Evolutionary conservation across 2,797 vertebrate genomes (phyloP).

Genomic region (Etheostoma nigrum): DNA sequence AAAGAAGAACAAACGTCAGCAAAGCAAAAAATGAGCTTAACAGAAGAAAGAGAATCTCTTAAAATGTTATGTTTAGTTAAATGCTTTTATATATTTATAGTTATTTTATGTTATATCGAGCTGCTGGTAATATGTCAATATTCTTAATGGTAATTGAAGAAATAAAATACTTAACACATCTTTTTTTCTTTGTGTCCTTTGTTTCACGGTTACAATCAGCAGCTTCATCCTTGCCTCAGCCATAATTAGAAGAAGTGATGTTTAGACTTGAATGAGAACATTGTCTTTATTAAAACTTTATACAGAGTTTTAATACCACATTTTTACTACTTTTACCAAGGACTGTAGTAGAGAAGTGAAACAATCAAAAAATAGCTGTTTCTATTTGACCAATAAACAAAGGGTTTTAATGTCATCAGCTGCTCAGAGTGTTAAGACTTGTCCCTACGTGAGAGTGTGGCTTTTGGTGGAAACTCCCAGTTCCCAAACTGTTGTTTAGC

Average conservation of each 20-base stretch:
- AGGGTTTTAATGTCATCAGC: background rate
- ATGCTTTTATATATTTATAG: slow-evolving; percentile 17
- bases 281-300: background rate
- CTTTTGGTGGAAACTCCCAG: slow-evolving; percentile 41
- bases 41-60: background rate
- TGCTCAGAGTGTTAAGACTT: background rate
- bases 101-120: background rate
- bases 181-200: background rate
- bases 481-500: background rate
- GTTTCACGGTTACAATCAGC: slow-evolving; percentile 3
- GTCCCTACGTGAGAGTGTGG: slow-evolving; percentile 22
- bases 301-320: background rate
- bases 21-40: background rate
- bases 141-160: background rate
- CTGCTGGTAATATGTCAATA: background rate
- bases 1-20: background rate
- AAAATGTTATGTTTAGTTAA: background rate
- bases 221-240: background rate
- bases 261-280: background rate
- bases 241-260: background rate
- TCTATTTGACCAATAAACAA: slow-evolving; percentile 28
- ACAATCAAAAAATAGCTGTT: slow-evolving; percentile 10
- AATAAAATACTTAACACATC: background rate
- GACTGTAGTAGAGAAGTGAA: slow-evolving; percentile 18
- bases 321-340: background rate